phyloP scores from a whole-genome alignment of 2,113 vertebrate genomes.

The Danionella cerebrum region DNA sequence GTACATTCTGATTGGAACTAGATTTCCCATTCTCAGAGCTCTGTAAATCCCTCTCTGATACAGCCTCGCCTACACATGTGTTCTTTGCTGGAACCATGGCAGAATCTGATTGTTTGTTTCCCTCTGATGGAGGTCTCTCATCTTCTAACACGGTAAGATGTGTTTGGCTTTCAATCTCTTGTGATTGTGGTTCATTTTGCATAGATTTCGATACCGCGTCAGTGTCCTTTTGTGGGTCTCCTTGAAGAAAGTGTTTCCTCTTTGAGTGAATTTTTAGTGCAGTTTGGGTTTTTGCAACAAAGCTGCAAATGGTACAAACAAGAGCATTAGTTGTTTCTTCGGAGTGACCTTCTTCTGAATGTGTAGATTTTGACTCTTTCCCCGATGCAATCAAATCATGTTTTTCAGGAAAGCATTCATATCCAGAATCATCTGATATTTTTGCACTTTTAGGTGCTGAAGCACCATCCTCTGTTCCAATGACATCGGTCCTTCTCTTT shows the following conservation, averaged over 20 bases:
- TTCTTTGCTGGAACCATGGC: background rate
- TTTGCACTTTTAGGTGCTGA: slow-evolving; percentile 54
- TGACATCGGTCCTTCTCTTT: slow-evolving; percentile 40
- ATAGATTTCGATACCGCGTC: background rate
- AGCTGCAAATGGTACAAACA: slow-evolving; percentile 51
- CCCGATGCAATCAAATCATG: background rate
- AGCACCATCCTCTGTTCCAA: slow-evolving; percentile 40
- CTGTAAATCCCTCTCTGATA: background rate
- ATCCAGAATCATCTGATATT: slow-evolving; percentile 34
- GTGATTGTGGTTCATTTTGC: background rate
- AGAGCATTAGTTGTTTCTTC: slow-evolving; percentile 1
- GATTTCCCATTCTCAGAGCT: background rate
- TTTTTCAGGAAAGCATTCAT: background rate
- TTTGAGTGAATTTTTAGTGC: slow-evolving; percentile 65
- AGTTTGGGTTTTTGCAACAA: slow-evolving; percentile 58
- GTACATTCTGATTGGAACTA: slow-evolving; percentile 34
- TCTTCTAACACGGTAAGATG: background rate
- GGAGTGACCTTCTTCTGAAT: slow-evolving; percentile 6
- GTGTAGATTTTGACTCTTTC: background rate
- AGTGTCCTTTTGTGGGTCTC: slow-evolving; percentile 3
- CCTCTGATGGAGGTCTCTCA: background rate
- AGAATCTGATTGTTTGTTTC: background rate
- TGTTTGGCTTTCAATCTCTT: background rate
- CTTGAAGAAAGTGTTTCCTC: slow-evolving; percentile 46
- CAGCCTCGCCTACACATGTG: background rate